These are phyloP conservation scores for Dascyllus trimaculatus DNA, from an alignment of 2,113 vertebrate genomes.

Conservation along the genomic window DNA sequence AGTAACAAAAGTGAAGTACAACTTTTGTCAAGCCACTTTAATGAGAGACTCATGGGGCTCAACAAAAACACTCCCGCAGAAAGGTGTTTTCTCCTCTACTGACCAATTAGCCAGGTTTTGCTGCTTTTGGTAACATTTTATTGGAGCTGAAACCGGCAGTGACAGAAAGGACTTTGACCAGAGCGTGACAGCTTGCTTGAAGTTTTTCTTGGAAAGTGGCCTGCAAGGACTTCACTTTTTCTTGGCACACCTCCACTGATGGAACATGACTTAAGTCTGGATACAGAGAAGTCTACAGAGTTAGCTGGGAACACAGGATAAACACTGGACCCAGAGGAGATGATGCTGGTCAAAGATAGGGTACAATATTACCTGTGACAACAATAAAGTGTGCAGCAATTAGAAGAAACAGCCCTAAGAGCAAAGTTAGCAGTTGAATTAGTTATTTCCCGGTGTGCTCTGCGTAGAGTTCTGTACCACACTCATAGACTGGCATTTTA, in stretches of 20 bases:
- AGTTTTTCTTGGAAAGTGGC: background rate
- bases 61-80: too few species aligned
- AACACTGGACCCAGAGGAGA: background rate
- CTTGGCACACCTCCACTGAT: background rate
- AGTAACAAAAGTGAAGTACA: background rate
- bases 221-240: background rate
- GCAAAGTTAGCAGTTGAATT: background rate
- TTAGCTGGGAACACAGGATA: too few species aligned
- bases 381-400: constrained; percentile 1
- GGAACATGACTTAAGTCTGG: background rate
- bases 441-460: background rate
- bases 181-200: too few species aligned
- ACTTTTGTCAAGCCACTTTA: background rate
- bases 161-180: too few species aligned
- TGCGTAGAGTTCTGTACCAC: background rate
- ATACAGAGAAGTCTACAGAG: background rate
- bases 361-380: background rate
- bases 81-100: too few species aligned
- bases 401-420: background rate
- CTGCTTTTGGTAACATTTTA: background rate
- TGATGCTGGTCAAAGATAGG: background rate
- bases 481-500: background rate
- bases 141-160: background rate
- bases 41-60: background rate
- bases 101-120: too few species aligned